phyloP scores from a whole-genome alignment of 2,888 invertebrate genomes.

The Atrina japonica region DNA sequence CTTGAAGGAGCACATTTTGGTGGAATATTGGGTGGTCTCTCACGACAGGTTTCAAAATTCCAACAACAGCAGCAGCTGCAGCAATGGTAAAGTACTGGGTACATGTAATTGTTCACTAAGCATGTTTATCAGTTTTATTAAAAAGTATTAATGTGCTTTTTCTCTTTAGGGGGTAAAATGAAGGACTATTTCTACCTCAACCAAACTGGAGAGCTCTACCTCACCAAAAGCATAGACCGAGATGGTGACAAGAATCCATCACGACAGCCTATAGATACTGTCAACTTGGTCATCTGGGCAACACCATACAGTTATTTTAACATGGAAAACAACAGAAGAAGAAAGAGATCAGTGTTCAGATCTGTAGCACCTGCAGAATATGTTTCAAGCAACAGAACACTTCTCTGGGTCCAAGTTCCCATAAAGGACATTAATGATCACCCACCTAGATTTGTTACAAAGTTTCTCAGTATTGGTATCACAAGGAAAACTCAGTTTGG shows the following conservation, averaged over 20 bases:
- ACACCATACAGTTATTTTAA: conserved; percentile 65
- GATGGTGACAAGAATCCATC: conserved; percentile 57
- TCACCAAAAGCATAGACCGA: conserved; percentile 67
- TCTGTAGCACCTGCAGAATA: conserved; percentile 52
- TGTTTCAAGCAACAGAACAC: conserved; percentile 51
- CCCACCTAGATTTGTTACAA: conserved; percentile 89
- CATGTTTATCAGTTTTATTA: too few species aligned
- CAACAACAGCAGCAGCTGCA: too few species aligned
- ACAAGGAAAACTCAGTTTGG: conserved; percentile 96
- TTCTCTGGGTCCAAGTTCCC: conserved; percentile 68
- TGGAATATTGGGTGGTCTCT: too few species aligned
- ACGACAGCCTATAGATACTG: conserved; percentile 31
- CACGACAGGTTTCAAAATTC: too few species aligned
- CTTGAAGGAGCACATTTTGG: too few species aligned
- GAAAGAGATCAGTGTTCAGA: conserved; percentile 13
- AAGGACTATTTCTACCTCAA: conserved; percentile 66
- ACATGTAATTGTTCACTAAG: too few species aligned
- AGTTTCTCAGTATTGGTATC: conserved; percentile 94
- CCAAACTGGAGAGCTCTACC: conserved; percentile 65
- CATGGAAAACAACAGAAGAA: conserved; percentile 15
- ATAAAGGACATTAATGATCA: conserved; percentile 96
- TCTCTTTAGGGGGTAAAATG: conserved; percentile 57
- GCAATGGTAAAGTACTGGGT: too few species aligned
- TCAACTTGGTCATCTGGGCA: conserved; percentile 69
- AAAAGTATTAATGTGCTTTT: too few species aligned